These are phyloP conservation scores for Phengaris arion DNA, from an alignment of 2,888 invertebrate species.

Conservation along the genomic window DNA sequence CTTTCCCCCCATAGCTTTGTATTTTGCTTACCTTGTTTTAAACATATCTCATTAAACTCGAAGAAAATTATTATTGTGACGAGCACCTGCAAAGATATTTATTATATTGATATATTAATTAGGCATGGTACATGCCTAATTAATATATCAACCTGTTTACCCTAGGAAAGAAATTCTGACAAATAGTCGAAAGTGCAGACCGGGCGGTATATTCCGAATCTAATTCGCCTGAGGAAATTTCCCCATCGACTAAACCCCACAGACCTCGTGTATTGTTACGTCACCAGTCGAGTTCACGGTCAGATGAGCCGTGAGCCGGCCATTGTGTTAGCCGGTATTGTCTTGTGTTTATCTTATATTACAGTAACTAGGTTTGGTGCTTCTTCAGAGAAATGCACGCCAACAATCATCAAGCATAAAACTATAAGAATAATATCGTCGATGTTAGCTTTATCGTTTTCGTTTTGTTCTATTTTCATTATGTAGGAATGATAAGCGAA, in stretches of 20 bases:
- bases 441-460: too few species aligned
- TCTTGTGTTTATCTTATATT: neutral
- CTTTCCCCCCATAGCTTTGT: too few species aligned
- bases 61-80: too few species aligned
- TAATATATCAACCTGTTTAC: too few species aligned
- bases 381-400: neutral
- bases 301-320: neutral
- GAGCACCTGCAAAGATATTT: too few species aligned
- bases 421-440: neutral
- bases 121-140: too few species aligned
- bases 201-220: neutral
- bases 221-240: neutral
- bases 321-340: neutral
- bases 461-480: too few species aligned
- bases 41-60: too few species aligned
- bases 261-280: constrained; percentile 3
- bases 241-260: neutral
- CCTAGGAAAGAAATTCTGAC: too few species aligned
- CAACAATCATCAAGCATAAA: neutral
- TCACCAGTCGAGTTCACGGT: neutral
- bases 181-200: neutral
- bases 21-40: too few species aligned
- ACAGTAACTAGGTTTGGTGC: neutral
- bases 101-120: too few species aligned
- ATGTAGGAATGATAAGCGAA: too few species aligned